Base-by-base conservation (phyloP, 2,113 vertebrate species). In the Colistium nudipinnis region DNA sequence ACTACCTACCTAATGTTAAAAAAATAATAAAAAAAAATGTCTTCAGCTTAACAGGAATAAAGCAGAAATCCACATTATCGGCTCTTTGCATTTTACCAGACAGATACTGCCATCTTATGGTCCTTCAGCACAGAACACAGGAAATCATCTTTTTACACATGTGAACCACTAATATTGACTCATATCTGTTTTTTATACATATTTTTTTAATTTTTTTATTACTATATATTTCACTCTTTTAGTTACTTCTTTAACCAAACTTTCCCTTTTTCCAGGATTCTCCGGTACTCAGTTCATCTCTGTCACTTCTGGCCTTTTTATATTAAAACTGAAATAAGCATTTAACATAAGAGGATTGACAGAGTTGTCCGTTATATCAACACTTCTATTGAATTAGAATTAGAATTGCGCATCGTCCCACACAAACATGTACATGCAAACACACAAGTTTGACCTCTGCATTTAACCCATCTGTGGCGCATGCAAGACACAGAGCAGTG, bases 51-150 rank as follows among this genome's bases (percentile, higher is more conserved):
- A 22, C 56, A 30, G 11, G 16, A 24, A 56, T 12, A 4, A 6
- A 51, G 38, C 70, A 28, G 22, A 33, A n/a, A 22, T 44, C 5
- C 17, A 14, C 56, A 2, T 22, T n/a, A 20, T 17, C 10, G 6
- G 14, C 41, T 27, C 17, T 11, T 9, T 35, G 12, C 48, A 16
- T 20, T 63, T 54, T 49, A 13, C 9, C 52, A 38, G 51, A 52
- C 38, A 65, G 20, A 70, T 39, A 24, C 77, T 74, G 69, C 80
- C 82, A 68, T 47, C 77, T 79, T 14, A 53, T 79, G 86, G 54
- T 48, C 28, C 47, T 39, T 44, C n/a, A 71, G 55, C 63, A 44
- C 38, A 39, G 27, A 45, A 38, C 47, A 69, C 30, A 35, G 28
- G 24, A 45, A 39, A 3, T 10, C 0, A 20, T 55, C 31, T 35